Percentiles rank a stretch among this genome's conserved stretches.
Evolutionary conservation across 2,797 vertebrate genomes (phyloP).

Genomic region (Scyliorhinus canicula): DNA sequence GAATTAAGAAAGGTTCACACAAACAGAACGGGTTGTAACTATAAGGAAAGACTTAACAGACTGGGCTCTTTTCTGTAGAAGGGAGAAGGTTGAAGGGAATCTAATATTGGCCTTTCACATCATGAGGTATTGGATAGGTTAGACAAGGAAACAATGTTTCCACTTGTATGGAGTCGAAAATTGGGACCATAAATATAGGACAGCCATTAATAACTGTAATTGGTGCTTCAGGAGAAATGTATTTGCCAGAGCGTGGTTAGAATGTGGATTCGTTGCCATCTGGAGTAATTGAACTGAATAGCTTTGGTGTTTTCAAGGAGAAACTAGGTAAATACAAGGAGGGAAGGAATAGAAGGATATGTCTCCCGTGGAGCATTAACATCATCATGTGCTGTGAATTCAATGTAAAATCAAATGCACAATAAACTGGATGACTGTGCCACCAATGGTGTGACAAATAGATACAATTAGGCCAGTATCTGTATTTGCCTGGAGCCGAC

Average conservation of each 20-base stretch:
- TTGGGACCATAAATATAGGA: not conserved
- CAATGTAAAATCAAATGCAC: not conserved
- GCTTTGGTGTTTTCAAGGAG: not conserved
- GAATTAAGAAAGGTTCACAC: not conserved
- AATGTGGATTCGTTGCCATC: not conserved
- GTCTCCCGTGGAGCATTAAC: not conserved
- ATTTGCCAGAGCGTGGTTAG: not conserved
- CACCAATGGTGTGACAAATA: not conserved
- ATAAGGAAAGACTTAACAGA: not conserved
- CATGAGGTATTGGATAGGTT: not conserved
- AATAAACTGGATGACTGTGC: not conserved
- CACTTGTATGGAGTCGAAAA: not conserved
- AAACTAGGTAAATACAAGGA: not conserved
- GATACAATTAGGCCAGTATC: not conserved
- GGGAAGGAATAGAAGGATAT: not conserved
- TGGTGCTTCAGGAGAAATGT: not conserved
- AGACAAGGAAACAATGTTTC: not conserved
- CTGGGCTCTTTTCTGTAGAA: not conserved
- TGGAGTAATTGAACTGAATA: not conserved
- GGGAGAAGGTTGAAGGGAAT: not conserved
- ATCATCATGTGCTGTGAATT: not conserved
- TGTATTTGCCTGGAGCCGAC: not conserved
- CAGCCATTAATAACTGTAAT: not conserved
- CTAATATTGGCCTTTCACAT: not conserved
- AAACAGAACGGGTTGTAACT: not conserved